Conservation (phyloP, 1,140 invertebrate species). For the Heliconius hermathena region DNA sequence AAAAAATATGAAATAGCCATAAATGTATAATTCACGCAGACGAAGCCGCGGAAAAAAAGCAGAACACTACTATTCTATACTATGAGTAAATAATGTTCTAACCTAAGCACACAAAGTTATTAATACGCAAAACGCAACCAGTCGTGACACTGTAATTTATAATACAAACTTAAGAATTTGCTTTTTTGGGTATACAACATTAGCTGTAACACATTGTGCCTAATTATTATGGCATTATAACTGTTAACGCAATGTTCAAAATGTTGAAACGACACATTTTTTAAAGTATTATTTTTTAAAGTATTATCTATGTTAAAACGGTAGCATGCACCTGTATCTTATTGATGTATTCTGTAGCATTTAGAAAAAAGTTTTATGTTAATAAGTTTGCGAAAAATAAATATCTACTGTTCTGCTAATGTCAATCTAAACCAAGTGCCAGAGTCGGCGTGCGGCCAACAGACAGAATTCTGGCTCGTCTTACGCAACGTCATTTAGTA, state of each 20-base stretch:
- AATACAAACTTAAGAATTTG: conserved; percentile 13
- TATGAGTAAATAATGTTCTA: no score
- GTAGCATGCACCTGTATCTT: neutral
- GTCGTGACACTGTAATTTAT: conserved; percentile 33
- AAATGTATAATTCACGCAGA: no score
- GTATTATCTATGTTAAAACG: neutral
- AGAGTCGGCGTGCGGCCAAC: conserved; percentile 38
- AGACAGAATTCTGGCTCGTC: conserved; percentile 36
- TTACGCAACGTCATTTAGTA: conserved; percentile 37
- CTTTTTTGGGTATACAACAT: conserved; percentile 2
- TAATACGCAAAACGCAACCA: conserved; percentile 8
- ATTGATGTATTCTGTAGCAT: neutral
- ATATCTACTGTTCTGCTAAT: conserved; percentile 13
- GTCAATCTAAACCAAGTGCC: conserved; percentile 35
- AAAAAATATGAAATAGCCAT: no score
- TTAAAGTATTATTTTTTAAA: neutral
- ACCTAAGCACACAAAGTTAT: neutral
- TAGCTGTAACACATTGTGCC: conserved; percentile 3
- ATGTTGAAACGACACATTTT: neutral
- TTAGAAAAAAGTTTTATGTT: neutral
- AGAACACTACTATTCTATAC: no score
- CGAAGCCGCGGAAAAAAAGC: no score
- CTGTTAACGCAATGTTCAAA: neutral
- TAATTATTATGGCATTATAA: neutral
- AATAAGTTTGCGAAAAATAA: conserved; percentile 22